Base-by-base conservation (phyloP, 2,113 vertebrate species). In the Ammodytes marinus region DNA sequence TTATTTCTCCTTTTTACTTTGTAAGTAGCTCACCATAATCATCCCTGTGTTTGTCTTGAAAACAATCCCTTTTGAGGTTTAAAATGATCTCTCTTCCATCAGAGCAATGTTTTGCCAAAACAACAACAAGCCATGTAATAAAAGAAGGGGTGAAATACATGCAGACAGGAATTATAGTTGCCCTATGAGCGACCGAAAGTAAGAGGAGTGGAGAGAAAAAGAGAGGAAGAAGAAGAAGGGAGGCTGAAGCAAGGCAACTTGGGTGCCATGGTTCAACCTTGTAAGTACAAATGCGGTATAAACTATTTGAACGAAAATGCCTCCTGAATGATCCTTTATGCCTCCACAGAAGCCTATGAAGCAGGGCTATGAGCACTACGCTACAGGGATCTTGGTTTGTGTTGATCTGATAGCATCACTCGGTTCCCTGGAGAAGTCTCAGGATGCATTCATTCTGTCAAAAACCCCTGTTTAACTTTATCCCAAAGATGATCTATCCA, bases 401-500 rank as follows among this genome's bases (percentile, higher is more conserved):
- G 55, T 42, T 67, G 59, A 46, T 83, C 65, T 77, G 73, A 68
- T 82, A 61, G 60, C 54, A 83, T 89, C 71, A 61, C 74, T 57
- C 58, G 15, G 57, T 46, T 52, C 59, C 74, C 50, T n/a, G 47
- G 53, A 79, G 74, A 82, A 73, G 74, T 79, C 10, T 43, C 81
- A 84, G 71, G 68, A 66, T 72, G 50, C 79, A 69, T 82, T 80
- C 75, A 84, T 68, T 69, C 74, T 84, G 75, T 77, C 72, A 74
- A 82, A 82, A 86, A 74, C 63, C 78, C 63, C 78, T 68, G n/a
- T 67, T 65, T 39, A 55, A 59, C 58, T 78, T 82, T 40, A 71
- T 82, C 61, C 69, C 69, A 60, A 63, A 83, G 42, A 60, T 65
- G n/a, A 35, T 53, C 8, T 27, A 19, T 76, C 45, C 66, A 69